Evolutionary conservation across 2,888 invertebrate species (phyloP), one percentile per base, ranked within the genome.

Genomic region (Dolichopus griseipennis): DNA sequence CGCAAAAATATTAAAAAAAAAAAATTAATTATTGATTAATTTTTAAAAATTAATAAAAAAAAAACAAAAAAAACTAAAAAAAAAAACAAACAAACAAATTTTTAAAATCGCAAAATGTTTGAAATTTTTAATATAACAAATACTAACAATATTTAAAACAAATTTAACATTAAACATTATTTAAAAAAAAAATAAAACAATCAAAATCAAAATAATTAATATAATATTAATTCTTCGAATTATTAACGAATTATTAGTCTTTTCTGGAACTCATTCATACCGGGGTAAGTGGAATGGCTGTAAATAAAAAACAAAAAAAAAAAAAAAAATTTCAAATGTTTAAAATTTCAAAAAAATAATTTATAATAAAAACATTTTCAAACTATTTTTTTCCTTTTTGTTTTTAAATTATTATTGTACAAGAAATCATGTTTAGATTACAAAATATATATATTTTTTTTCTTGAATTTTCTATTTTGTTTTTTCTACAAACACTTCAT

Each of bases 241-340:
- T 75, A 72, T 73, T 74, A 68, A 75, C 75, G 76, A 71, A 27
- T n/a, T n/a, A 70, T 90, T 92, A 94, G 94, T 92, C 92, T 92
- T 90, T 95, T 94, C 92, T 94, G 94, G 94, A 94, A 92, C 90
- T 93, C 93, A 90, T 94, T 94, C 91, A 92, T 92, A 89, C 93
- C 93, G 90, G 91, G 94, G 94, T 95, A 94, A 94, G 94, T 94
- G 89, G 87, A 89, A 87, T 84, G 84, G 84, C 83, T 75, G 74
- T 73, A 73, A 71, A 70, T 70, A 67, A 71, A 70, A 69, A 69
- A 68, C 70, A 71, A 73, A 71, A 71, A 72, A 69, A 72, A 63
- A 69, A 72, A 63, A 70, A 69, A 65, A 22, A 69, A 71, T 34
- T 66, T 52, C 52, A 52, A 52, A 52, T 15, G 15, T 52, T 52